phyloP scores from a whole-genome alignment of 1,140 invertebrate species.

The Chrysomallon squamiferum region DNA sequence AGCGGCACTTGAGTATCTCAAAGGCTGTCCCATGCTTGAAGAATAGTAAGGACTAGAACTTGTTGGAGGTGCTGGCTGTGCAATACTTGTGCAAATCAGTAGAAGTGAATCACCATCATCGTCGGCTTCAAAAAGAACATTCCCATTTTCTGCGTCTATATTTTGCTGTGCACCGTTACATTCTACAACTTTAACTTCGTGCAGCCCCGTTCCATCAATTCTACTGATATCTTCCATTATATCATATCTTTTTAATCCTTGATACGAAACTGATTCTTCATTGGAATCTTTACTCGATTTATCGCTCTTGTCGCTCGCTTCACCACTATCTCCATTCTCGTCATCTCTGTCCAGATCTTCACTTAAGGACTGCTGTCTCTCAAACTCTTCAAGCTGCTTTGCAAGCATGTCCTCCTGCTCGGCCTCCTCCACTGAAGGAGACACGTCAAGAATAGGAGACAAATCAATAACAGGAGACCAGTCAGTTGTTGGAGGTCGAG shows the following conservation, averaged over 20 bases:
- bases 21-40: background rate
- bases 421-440: conserved; percentile 65
- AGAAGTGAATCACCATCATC: background rate
- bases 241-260: conserved; percentile 30
- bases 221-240: conserved; percentile 57
- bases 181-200: background rate
- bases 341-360: conserved; percentile 25
- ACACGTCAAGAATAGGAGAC: conserved; percentile 67
- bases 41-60: background rate
- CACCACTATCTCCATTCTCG: conserved; percentile 31
- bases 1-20: background rate
- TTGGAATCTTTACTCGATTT: background rate
- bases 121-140: background rate
- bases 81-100: conserved; percentile 12
- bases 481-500: conserved; percentile 58
- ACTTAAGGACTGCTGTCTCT: conserved; percentile 42
- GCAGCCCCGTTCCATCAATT: conserved; percentile 17
- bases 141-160: background rate
- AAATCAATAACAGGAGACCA: conserved; percentile 67
- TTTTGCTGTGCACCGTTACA: background rate
- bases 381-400: conserved; percentile 50
- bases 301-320: background rate
- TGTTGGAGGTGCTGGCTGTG: conserved; percentile 7
- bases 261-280: conserved; percentile 1
- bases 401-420: conserved; percentile 65